Conservation (phyloP, 2,797 vertebrate species). For the Channa striata region DNA sequence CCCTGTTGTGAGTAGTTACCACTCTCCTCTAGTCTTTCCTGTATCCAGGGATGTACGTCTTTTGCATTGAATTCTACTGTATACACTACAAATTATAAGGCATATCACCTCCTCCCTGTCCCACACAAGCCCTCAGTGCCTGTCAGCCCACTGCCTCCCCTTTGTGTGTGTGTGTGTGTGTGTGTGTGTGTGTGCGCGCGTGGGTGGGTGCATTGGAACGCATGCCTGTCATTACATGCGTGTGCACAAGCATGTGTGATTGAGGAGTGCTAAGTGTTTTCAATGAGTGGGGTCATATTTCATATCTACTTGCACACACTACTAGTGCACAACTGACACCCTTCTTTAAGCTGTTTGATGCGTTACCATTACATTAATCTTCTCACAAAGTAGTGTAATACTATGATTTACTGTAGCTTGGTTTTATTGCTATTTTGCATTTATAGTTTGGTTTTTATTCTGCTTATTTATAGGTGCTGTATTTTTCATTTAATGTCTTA, state of each 20-base stretch:
- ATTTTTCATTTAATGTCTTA: slow-evolving; percentile 92
- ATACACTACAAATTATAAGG: slow-evolving; percentile 84
- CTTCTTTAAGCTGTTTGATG: slow-evolving; percentile 97
- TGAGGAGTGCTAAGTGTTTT: slow-evolving; percentile 90
- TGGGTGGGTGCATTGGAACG: slow-evolving; percentile 56
- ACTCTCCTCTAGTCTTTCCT: slow-evolving; percentile 79
- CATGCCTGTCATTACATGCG: slow-evolving; percentile 68
- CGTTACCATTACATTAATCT: slow-evolving; percentile 91
- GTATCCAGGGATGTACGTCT: slow-evolving; percentile 78
- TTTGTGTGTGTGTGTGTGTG: slow-evolving; percentile 65
- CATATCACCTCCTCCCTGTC: slow-evolving; percentile 81
- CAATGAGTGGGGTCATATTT: slow-evolving; percentile 90
- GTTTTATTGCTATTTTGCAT: slow-evolving; percentile 97
- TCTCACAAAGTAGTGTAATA: slow-evolving; percentile 94
- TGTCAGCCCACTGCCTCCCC: slow-evolving; percentile 97
- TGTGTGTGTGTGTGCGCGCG: slow-evolving; percentile 27
- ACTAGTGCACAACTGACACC: slow-evolving; percentile 99
- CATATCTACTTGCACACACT: slow-evolving; percentile 95
- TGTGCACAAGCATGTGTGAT: slow-evolving; percentile 68
- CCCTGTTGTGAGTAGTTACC: slow-evolving; percentile 74
- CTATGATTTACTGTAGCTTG: slow-evolving; percentile 90
- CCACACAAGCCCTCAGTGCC: slow-evolving; percentile 85
- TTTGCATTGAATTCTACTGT: slow-evolving; percentile 84
- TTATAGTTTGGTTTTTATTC: slow-evolving; percentile 98
- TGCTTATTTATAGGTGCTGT: slow-evolving; percentile 99